A percentile compares a stretch with the other conserved stretches of the same genome.
Conservation (phyloP, 2,888 invertebrate species). For the Bimastos eiseni region DNA sequence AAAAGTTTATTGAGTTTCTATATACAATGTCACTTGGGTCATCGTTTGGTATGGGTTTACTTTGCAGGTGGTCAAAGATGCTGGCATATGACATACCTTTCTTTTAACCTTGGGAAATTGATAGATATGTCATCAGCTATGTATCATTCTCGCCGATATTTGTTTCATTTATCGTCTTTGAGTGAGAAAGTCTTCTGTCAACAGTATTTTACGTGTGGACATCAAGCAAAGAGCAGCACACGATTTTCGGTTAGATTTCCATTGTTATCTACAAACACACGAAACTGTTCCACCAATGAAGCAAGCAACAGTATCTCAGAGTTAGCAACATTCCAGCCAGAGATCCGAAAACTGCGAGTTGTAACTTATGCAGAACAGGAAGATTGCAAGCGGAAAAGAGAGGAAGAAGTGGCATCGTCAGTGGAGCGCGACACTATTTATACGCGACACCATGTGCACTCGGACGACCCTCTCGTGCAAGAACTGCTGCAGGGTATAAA, state of each 20-base stretch:
- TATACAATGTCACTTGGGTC: too few relatives aligned
- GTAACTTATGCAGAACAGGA: neutral
- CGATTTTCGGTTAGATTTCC: neutral
- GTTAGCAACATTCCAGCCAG: neutral
- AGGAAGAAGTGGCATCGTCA: neutral
- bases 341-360: neutral
- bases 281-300: neutral
- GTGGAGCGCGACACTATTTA: constrained; percentile 8
- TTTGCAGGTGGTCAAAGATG: neutral
- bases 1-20: too few relatives aligned
- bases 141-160: neutral
- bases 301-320: neutral
- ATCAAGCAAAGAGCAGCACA: neutral
- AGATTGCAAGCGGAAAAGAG: neutral
- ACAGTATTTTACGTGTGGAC: neutral
- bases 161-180: neutral
- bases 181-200: neutral
- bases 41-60: neutral
- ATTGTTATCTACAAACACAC: neutral
- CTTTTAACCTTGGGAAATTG: neutral
- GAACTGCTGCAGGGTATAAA: constrained; percentile 50
- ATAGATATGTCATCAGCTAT: neutral
- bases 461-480: constrained; percentile 46
- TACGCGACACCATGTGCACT: constrained; percentile 19
- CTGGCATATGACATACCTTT: neutral